phyloP scores from a whole-genome alignment of 2,113 vertebrate species.

The Elephantulus edwardii region DNA sequence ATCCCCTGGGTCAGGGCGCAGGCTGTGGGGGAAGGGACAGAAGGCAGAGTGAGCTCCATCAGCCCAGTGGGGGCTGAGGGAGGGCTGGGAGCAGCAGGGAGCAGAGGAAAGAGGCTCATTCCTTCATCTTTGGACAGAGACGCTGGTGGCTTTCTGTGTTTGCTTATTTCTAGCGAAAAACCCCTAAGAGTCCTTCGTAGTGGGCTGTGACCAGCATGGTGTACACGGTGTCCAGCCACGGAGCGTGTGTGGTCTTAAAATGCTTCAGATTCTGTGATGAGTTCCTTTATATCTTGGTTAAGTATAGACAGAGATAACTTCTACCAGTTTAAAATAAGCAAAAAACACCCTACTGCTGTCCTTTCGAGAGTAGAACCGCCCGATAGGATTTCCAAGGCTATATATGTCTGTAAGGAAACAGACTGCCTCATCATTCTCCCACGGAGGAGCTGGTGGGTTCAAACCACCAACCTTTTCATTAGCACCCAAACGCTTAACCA shows the following conservation, averaged over 20 bases:
- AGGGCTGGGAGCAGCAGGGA: background rate
- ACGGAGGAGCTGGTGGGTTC: background rate
- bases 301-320: background rate
- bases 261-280: background rate
- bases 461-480: background rate
- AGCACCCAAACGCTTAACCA: background rate
- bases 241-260: background rate
- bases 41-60: background rate
- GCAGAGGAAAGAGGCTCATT: background rate
- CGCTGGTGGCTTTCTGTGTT: background rate
- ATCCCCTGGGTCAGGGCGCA: conserved; percentile 49
- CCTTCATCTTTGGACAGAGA: conserved; percentile 28
- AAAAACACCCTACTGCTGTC: no score
- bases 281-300: background rate
- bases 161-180: background rate
- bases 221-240: background rate
- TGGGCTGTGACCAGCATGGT: background rate
- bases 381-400: background rate
- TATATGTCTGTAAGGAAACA: background rate
- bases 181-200: background rate
- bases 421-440: background rate
- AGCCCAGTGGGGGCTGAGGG: background rate
- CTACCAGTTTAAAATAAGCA: background rate
- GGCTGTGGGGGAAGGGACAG: conserved; percentile 58
- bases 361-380: background rate